Conservation (phyloP, 2,888 invertebrate species). For the Agriopis leucophaearia region DNA sequence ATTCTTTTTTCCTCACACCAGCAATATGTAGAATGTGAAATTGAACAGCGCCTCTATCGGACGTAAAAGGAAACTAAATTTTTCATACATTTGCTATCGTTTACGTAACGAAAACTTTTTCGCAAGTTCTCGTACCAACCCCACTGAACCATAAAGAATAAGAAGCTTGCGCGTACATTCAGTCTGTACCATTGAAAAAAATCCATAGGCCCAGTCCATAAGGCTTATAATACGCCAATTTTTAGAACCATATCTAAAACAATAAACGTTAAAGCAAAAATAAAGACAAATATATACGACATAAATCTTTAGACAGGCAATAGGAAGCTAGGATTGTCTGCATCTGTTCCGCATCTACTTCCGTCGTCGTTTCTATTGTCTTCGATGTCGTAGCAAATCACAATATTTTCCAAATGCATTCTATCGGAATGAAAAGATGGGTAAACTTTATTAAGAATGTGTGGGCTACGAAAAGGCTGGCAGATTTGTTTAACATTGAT, state of each 20-base stretch:
- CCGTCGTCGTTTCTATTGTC: slow-evolving; percentile 1
- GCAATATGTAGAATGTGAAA: no score
- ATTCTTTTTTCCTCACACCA: no score
- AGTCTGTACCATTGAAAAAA: background rate
- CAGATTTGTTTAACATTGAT: background rate
- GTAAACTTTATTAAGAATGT: background rate
- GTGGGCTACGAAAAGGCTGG: background rate
- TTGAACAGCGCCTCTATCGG: no score
- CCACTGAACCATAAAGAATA: no score
- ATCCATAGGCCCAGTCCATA: no score
- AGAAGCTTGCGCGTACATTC: no score
- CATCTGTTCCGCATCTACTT: slow-evolving; percentile 26
- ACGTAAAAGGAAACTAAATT: no score
- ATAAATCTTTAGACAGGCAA: slow-evolving; percentile 30
- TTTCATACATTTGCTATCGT: no score
- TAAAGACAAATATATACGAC: slow-evolving; percentile 16
- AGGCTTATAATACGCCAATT: no score
- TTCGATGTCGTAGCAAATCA: slow-evolving; percentile 20
- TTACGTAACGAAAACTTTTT: no score
- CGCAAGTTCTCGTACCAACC: no score
- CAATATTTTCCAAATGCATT: slow-evolving; percentile 19
- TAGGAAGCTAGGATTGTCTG: slow-evolving; percentile 20
- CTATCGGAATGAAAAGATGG: slow-evolving; percentile 5
- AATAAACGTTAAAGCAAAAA: slow-evolving; percentile 1
- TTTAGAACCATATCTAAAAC: background rate